Evolutionary conservation across 2,888 invertebrate genomes (phyloP), one percentile per base, ranked within the genome.

Genomic region (Andrena hattorfiana): DNA sequence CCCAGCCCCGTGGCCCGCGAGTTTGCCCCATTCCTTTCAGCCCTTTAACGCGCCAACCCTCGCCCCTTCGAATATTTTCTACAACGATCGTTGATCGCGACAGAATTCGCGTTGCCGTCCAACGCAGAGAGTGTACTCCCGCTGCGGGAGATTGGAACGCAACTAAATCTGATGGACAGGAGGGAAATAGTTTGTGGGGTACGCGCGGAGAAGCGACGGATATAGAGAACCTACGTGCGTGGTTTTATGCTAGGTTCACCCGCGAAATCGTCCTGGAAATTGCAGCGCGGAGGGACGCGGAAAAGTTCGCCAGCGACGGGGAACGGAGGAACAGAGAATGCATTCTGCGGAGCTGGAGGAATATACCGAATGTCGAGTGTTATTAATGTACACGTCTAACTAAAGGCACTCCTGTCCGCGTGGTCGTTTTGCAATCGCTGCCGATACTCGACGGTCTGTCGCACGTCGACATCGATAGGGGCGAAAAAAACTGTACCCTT

Each of bases 371-470:
- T 75, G 71, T 74, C 83, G 78, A 83, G 84, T 83, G 83, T 84
- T 84, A 84, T 84, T 84, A 84, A 84, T 84, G 75, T 71, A 78
- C 84, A 59, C 59, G 42, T 42, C 42, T 42, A 75, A 73, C 75
- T 77, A 76, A 83, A 70, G 78, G 83, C 83, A 84, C 83, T 84
- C 76, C 75, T 72, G 83, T 74, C 66, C 71, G 59, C 83, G 71
- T 66, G 72, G 72, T 83, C 75, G 84, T 84, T 83, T 84, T 84
- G 78, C 67, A 77, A 74, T 82, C 74, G 49, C 68, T 75, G 83
- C 72, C 72, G 84, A 83, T 83, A 84, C 84, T 84, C 83, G 78
- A 84, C 68, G 69, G 74, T 84, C 84, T 83, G 84, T 84, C 84
- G 78, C 84, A 78, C 72, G 68, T 54, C 75, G 78, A 83, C 63